phyloP scores from a whole-genome alignment of 2,888 invertebrate genomes.

The Rhaphigaster nebulosa region DNA sequence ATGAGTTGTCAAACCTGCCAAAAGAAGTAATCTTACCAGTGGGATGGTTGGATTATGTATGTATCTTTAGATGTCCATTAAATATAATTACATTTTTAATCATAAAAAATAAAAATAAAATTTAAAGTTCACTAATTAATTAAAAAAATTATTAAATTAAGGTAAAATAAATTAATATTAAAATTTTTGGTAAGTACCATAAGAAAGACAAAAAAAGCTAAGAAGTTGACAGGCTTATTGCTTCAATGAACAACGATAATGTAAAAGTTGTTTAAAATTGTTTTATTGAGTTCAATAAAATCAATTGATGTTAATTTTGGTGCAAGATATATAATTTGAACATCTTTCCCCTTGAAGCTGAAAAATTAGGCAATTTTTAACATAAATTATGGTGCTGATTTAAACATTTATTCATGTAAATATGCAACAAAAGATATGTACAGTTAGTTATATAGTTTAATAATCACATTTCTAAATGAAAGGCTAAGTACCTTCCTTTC shows the following conservation, averaged over 20 bases:
- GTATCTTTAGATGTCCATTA: constrained; percentile 11
- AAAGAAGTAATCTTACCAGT: constrained; percentile 61
- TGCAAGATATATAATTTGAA: neutral
- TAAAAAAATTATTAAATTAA: too few species aligned
- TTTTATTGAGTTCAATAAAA: too few species aligned
- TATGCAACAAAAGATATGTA: too few species aligned
- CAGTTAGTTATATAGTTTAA: too few species aligned
- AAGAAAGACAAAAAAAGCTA: neutral
- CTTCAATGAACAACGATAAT: neutral
- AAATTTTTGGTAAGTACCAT: neutral
- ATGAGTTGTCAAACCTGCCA: constrained; percentile 57
- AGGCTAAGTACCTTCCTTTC: too few species aligned
- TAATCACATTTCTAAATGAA: too few species aligned
- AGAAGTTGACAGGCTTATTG: neutral
- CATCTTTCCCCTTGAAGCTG: neutral
- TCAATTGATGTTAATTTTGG: neutral
- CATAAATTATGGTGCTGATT: neutral
- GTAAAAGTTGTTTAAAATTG: neutral
- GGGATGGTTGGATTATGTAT: constrained; percentile 63
- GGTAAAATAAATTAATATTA: neutral
- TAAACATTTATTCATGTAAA: neutral
- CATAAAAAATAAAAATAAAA: too few species aligned
- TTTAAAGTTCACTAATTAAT: too few species aligned
- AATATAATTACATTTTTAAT: neutral
- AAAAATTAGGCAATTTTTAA: neutral